phyloP scores from a whole-genome alignment of 2,113 vertebrate species.

The Mirounga angustirostris region DNA sequence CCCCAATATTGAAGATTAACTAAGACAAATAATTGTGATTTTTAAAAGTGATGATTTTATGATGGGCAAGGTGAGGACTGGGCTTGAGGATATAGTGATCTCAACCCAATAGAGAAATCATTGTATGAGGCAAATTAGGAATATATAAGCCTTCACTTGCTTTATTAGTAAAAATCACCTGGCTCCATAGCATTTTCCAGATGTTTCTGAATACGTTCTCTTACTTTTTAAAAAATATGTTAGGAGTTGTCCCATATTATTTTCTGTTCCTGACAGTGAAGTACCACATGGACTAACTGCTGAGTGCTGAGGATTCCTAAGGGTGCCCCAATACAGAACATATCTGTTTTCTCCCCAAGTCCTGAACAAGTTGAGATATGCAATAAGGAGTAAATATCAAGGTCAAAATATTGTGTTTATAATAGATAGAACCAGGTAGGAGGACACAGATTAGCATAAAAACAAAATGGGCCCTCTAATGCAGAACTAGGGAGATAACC shows the following conservation, averaged over 20 bases:
- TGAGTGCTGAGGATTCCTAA: not conserved
- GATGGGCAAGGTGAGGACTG: not conserved
- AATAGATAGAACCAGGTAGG: not conserved
- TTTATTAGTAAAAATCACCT: not conserved
- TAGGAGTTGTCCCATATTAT: not conserved
- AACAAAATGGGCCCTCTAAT: not conserved
- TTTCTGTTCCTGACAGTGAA: not conserved
- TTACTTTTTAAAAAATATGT: not conserved
- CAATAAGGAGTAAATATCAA: not conserved
- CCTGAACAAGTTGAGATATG: not conserved
- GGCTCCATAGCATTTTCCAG: not conserved
- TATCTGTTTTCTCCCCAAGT: not conserved
- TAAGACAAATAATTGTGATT: not conserved
- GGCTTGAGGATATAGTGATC: not conserved
- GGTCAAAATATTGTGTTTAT: not conserved
- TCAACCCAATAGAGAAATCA: not conserved
- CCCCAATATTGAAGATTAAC: not conserved
- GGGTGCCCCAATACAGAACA: fast-evolving
- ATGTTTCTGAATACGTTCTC: not conserved
- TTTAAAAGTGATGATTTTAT: not conserved
- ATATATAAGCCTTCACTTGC: not conserved
- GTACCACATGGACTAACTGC: not conserved
- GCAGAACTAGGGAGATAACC: not conserved
- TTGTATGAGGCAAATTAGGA: not conserved
- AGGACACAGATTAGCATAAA: not conserved